phyloP scores from a whole-genome alignment of 2,113 vertebrate genomes.

The Castor canadensis region DNA sequence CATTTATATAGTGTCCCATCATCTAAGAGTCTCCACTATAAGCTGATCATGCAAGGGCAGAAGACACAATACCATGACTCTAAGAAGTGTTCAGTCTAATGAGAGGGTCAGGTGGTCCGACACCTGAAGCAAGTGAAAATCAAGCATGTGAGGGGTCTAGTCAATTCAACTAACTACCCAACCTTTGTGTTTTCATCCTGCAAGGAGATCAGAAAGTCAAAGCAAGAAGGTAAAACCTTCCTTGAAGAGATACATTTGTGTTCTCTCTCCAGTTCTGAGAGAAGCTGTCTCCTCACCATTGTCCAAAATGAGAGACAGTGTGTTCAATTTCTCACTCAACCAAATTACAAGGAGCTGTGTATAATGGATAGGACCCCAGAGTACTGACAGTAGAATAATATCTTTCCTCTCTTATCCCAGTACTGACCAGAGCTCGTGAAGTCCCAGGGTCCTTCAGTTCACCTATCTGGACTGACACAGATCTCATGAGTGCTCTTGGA shows the following conservation, averaged over 20 bases:
- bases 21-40: background rate
- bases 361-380: background rate
- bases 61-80: background rate
- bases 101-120: background rate
- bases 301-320: background rate
- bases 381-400: fast-evolving
- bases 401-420: background rate
- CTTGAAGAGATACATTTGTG: too few species aligned
- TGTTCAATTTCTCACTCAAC: background rate
- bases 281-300: fast-evolving
- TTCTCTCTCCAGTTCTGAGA: background rate
- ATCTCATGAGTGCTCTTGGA: background rate
- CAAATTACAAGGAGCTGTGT: background rate
- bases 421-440: background rate
- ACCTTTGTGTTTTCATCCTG: background rate
- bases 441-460: background rate
- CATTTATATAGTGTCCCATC: background rate
- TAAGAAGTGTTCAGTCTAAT: background rate
- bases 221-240: background rate
- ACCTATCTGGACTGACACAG: too few species aligned
- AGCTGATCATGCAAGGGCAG: too few species aligned
- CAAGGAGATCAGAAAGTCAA: too few species aligned
- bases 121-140: background rate
- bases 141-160: background rate
- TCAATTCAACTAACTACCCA: background rate